A percentile compares a stretch with the other conserved stretches of the same genome.
phyloP scores from a whole-genome alignment of 1,140 invertebrate genomes.

The Drosophila leontia region DNA sequence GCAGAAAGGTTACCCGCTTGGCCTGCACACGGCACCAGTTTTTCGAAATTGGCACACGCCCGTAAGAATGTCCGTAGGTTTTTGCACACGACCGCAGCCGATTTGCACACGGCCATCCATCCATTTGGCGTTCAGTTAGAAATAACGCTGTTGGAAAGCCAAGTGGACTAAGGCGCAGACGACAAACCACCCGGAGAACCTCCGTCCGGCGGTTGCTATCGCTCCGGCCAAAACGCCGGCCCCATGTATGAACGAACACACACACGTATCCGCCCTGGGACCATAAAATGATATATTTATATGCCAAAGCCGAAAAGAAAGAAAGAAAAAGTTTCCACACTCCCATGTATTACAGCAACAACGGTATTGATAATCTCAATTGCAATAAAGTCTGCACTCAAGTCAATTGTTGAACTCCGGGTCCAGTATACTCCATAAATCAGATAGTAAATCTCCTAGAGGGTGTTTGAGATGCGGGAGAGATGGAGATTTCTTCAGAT shows the following conservation, averaged over 20 bases:
- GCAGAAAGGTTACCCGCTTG: conserved; percentile 50
- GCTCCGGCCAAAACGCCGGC: conserved; percentile 15
- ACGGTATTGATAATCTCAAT: conserved; percentile 58
- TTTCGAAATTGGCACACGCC: conserved; percentile 71
- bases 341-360: conserved; percentile 36
- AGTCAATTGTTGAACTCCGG: conserved; percentile 12
- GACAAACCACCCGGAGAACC: conserved; percentile 38
- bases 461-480: background rate
- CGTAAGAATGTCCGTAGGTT: conserved; percentile 62
- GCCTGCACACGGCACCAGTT: conserved; percentile 59
- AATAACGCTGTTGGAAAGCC: conserved; percentile 69
- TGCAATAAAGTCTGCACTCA: conserved; percentile 47
- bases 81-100: conserved; percentile 67
- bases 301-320: conserved; percentile 6
- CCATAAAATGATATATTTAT: conserved; percentile 54
- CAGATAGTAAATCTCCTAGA: background rate
- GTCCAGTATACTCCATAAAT: conserved; percentile 49
- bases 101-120: conserved; percentile 63
- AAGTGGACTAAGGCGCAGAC: conserved; percentile 59
- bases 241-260: conserved; percentile 14
- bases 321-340: conserved; percentile 29
- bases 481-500: conserved; percentile 3
- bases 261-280: background rate
- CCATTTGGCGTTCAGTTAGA: conserved; percentile 56
- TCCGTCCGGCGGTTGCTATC: conserved; percentile 65